Base-by-base conservation (phyloP, 2,797 vertebrate species). In the Halcyon smyrnensis region DNA sequence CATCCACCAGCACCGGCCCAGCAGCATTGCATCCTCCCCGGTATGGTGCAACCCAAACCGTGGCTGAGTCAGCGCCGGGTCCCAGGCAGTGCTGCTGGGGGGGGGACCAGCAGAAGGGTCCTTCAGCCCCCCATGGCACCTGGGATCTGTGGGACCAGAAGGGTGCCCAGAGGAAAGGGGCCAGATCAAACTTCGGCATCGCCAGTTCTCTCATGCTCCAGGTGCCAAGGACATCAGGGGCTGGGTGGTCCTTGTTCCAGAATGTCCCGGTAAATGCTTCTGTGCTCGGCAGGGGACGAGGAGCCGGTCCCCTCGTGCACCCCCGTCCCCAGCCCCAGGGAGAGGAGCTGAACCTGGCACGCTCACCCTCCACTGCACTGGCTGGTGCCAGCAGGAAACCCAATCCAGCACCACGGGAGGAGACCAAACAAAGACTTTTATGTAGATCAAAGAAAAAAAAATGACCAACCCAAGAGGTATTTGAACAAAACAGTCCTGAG, bases 371-470 rank as follows among this genome's bases (percentile, higher is more conserved):
- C 18, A 9, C 57, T 3, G 12, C 68, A 68, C 64, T 67, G 71
- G 54, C 4, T 2, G 1, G 68, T 59, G 96, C 87, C 95, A 93
- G 54, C 0, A 2, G 69, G 96, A 96, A 97, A 97, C 83, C 62
- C 82, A 90, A 95, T 86, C 89, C 87, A 43, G 56, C 51, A 54
- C 51, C 20, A 1, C 4, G 1, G 80, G 50, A 84, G 73, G 73
- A 63, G 62, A 85, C 20, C 53, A 39, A 91, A 97, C 96, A 96
- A 97, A 95, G 96, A 70, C 78, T 73, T 87, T 84, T 90, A 86
- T 95, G 92, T 90, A 24, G 34, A 14, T 46, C 46, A 5, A 2
- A 43, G 46, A 57, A 39, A 63, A 86, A 48, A 57, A 53, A 23
- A 36, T 9, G 15, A 67, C n/a, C 27, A 16, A n/a, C 0, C n/a